A percentile compares a stretch with the other conserved stretches of the same genome.
Evolutionary conservation across 1,140 invertebrate species (phyloP).

Genomic region (Myzus persicae): DNA sequence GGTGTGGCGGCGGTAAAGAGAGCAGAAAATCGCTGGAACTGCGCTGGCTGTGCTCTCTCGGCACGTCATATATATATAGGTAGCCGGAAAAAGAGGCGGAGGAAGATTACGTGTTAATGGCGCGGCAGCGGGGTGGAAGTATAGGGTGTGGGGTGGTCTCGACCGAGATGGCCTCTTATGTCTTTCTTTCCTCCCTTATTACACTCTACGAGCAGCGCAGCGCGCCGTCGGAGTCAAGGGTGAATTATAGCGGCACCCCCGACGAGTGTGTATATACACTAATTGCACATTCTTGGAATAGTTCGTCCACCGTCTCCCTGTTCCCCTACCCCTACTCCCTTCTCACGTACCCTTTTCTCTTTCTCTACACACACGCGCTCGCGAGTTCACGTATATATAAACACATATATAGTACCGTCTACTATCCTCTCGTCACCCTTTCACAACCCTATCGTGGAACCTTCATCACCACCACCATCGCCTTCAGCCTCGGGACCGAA

Average conservation of each 20-base stretch:
- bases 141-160: slow-evolving; percentile 21
- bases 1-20: slow-evolving; percentile 37
- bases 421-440: slow-evolving; percentile 56
- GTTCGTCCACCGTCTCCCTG: slow-evolving; percentile 59
- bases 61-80: slow-evolving; percentile 33
- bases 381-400: background rate
- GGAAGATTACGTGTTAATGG: slow-evolving; percentile 56
- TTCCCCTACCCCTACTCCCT: slow-evolving; percentile 15
- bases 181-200: slow-evolving; percentile 58
- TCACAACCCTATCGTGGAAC: slow-evolving; percentile 43
- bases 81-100: slow-evolving; percentile 40
- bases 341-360: slow-evolving; percentile 17
- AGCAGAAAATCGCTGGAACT: slow-evolving; percentile 51
- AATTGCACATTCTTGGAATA: slow-evolving; percentile 63
- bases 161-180: slow-evolving; percentile 57
- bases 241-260: slow-evolving; percentile 60
- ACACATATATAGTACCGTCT: slow-evolving; percentile 46
- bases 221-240: slow-evolving; percentile 55
- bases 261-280: slow-evolving; percentile 59
- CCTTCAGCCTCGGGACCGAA: background rate
- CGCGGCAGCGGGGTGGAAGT: slow-evolving; percentile 31
- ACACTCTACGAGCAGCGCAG: slow-evolving; percentile 30
- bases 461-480: background rate
- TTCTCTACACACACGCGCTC: slow-evolving; percentile 30
- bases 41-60: background rate